Conservation (phyloP, 2,113 vertebrate genomes). For the Corythornis vintsioides region DNA sequence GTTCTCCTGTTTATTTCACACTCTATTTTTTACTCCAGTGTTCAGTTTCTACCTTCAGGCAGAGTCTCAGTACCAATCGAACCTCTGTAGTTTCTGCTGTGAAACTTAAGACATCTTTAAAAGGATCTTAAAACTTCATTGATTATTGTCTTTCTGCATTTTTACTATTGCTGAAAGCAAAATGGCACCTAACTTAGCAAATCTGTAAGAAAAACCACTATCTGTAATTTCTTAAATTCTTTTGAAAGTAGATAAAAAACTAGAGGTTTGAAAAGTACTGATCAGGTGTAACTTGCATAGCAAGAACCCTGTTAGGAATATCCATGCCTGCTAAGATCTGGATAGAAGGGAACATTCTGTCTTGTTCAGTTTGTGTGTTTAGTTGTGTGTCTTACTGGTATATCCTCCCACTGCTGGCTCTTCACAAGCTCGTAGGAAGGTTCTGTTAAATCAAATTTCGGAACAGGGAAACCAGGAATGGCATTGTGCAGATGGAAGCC, state of each 20-base stretch:
- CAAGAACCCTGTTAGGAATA: neutral
- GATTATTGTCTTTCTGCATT: slow-evolving; percentile 36
- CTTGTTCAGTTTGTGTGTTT: neutral
- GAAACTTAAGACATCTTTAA: slow-evolving; percentile 37
- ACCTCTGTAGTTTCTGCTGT: slow-evolving; percentile 32
- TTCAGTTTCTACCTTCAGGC: slow-evolving; percentile 59
- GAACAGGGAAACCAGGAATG: slow-evolving; percentile 94
- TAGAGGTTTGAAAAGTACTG: neutral
- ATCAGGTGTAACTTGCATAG: neutral
- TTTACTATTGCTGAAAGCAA: slow-evolving; percentile 57
- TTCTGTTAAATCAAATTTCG: slow-evolving; percentile 91
- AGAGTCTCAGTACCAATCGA: slow-evolving; percentile 29
- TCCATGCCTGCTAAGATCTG: neutral
- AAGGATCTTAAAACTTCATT: slow-evolving; percentile 34
- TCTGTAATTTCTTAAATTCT: neutral
- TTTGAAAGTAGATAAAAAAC: neutral
- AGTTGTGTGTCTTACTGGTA: slow-evolving; percentile 83
- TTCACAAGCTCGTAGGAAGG: slow-evolving; percentile 93
- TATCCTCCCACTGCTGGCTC: slow-evolving; percentile 95
- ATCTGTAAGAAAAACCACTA: neutral
- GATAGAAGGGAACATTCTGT: neutral
- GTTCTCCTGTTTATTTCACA: slow-evolving; percentile 63
- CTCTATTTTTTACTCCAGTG: slow-evolving; percentile 40
- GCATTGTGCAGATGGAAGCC: slow-evolving; percentile 99
- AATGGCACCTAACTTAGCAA: neutral